These are phyloP conservation scores for Hipposideros armiger DNA, from an alignment of 2,113 vertebrate genomes.

Conservation along the genomic window DNA sequence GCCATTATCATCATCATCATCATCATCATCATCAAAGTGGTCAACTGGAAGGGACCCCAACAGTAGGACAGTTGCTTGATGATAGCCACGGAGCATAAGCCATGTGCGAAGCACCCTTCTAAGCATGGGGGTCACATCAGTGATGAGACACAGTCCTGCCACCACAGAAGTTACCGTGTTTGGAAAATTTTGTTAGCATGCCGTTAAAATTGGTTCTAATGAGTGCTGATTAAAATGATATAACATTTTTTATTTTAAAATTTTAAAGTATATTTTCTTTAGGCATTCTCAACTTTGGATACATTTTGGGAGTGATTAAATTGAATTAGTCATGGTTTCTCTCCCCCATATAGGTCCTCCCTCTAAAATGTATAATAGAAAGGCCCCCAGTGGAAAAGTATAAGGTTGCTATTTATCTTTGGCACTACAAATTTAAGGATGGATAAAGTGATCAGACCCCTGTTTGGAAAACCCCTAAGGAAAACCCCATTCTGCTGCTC, in stretches of 20 bases:
- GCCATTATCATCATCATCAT: no score
- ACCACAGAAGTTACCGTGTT: background rate
- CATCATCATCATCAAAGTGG: no score
- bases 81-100: background rate
- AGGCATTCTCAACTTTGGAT: background rate
- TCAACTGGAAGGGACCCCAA: background rate
- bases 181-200: background rate
- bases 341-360: background rate
- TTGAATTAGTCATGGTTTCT: background rate
- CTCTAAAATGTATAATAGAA: background rate
- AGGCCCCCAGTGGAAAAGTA: background rate
- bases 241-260: conserved; percentile 30
- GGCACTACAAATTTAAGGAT: background rate
- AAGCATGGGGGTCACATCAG: background rate
- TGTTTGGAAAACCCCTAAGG: conserved; percentile 68
- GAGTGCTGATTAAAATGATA: conserved; percentile 47
- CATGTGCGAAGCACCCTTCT: background rate
- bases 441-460: background rate
- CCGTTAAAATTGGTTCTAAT: background rate
- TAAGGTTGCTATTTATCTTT: background rate
- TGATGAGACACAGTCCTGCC: background rate
- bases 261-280: background rate
- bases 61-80: background rate
- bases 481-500: conserved; percentile 66
- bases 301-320: background rate